Percentiles rank a stretch among this genome's conserved stretches.
Conservation (phyloP, 2,888 invertebrate species). For the Microchrysa polita region DNA sequence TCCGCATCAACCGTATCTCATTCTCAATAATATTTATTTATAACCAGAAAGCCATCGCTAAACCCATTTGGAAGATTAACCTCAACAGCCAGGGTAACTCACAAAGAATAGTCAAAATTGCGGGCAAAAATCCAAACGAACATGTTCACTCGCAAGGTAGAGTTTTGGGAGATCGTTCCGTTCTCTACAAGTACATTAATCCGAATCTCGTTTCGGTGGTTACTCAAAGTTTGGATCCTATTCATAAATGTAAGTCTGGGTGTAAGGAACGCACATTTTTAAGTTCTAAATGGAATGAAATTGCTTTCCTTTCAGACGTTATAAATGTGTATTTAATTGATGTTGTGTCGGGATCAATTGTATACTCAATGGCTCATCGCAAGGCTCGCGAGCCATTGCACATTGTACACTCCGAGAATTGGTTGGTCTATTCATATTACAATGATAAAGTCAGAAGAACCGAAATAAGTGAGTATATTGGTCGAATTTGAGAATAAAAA, state of each 20-base stretch:
- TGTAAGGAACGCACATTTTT: neutral
- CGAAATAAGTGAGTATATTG: conserved; percentile 74
- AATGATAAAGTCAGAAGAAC: conserved; percentile 92
- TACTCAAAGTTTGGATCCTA: conserved; percentile 77
- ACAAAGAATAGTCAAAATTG: conserved; percentile 72
- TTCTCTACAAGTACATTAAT: conserved; percentile 98
- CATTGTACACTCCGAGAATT: conserved; percentile 96
- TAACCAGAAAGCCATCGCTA: conserved; percentile 69
- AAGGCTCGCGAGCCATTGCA: conserved; percentile 85
- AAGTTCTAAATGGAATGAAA: no score
- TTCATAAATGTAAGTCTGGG: conserved; percentile 75
- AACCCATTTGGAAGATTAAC: conserved; percentile 78
- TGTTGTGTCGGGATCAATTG: conserved; percentile 87
- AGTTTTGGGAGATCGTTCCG: conserved; percentile 93
- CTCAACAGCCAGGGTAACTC: conserved; percentile 70
- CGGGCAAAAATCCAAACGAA: conserved; percentile 74
- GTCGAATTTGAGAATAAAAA: no score
- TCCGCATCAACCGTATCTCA: no score
- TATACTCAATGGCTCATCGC: conserved; percentile 86
- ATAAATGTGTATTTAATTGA: conserved; percentile 89
- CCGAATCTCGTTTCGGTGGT: conserved; percentile 93
- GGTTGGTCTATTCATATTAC: conserved; percentile 92
- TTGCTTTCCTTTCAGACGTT: conserved; percentile 68
- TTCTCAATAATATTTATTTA: conserved; percentile 50
- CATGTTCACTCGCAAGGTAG: conserved; percentile 94